These are phyloP conservation scores for Wiebesia pumilae DNA, from an alignment of 1,140 invertebrate species.

Conservation along the genomic window DNA sequence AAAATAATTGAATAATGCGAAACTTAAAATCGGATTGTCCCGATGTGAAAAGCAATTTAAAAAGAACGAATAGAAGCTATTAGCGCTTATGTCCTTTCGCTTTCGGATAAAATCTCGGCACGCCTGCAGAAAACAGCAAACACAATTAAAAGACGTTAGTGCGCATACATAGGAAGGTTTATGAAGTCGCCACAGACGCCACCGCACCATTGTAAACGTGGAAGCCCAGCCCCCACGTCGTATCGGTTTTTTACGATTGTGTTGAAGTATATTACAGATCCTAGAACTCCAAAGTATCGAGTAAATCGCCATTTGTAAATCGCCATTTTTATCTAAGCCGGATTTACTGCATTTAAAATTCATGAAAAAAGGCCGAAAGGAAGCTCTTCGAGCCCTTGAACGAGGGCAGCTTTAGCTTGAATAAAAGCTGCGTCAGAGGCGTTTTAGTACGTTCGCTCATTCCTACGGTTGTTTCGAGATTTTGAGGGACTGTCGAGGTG, in stretches of 20 bases:
- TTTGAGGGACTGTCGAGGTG: too few relatives aligned
- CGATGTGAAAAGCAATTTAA: too few relatives aligned
- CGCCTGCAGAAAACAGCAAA: not conserved
- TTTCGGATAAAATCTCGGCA: not conserved
- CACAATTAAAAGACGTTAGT: not conserved
- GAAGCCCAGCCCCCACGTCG: not conserved
- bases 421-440: too few relatives aligned
- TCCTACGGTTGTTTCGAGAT: too few relatives aligned
- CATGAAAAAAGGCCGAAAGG: not conserved
- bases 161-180: conserved; percentile 29
- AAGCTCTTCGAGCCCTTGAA: not conserved
- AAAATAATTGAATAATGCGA: too few relatives aligned
- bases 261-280: not conserved
- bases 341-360: not conserved
- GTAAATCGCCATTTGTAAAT: not conserved
- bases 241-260: not conserved
- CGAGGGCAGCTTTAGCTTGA: not conserved
- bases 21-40: too few relatives aligned
- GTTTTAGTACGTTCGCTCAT: too few relatives aligned
- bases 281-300: not conserved
- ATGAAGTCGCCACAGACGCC: not conserved
- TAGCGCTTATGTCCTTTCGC: too few relatives aligned
- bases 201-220: conserved; percentile 25
- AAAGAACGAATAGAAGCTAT: too few relatives aligned
- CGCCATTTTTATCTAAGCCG: not conserved